Evolutionary conservation across 2,797 vertebrate species (phyloP).

Genomic region (Salmo trutta): DNA sequence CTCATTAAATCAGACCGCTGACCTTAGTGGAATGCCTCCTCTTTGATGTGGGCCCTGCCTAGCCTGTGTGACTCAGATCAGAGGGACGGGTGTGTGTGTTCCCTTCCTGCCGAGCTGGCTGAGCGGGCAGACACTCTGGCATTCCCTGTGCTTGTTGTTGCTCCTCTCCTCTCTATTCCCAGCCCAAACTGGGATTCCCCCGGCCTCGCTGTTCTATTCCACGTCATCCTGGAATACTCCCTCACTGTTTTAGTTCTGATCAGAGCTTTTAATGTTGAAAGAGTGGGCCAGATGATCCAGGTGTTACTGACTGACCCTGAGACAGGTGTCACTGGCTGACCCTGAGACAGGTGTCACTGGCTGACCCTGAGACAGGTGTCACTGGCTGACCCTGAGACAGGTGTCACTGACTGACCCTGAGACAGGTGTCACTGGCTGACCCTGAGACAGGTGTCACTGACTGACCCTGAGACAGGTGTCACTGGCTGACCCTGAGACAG

Average conservation of each 20-base stretch:
- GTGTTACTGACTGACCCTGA: background rate
- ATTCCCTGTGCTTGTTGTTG: background rate
- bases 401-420: too few species aligned
- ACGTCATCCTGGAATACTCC: background rate
- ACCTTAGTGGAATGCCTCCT: slow-evolving; percentile 49
- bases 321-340: background rate
- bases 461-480: too few species aligned
- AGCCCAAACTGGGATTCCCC: background rate
- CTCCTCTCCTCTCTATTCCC: background rate
- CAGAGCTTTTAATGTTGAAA: background rate
- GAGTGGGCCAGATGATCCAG: background rate
- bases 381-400: too few species aligned
- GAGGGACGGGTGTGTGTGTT: slow-evolving; percentile 11
- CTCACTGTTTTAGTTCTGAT: background rate
- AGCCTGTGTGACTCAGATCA: slow-evolving; percentile 47
- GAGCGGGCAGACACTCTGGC: background rate
- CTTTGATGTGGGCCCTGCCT: slow-evolving; percentile 50
- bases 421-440: too few species aligned
- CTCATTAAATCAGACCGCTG: slow-evolving; percentile 55
- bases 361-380: too few species aligned
- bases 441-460: too few species aligned
- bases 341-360: too few species aligned
- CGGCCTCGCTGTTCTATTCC: background rate
- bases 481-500: too few species aligned
- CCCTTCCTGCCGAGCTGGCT: slow-evolving; percentile 1